A percentile compares a stretch with the other conserved stretches of the same genome.
Evolutionary conservation across 2,113 vertebrate species (phyloP).

Genomic region (Microtus richardsoni): DNA sequence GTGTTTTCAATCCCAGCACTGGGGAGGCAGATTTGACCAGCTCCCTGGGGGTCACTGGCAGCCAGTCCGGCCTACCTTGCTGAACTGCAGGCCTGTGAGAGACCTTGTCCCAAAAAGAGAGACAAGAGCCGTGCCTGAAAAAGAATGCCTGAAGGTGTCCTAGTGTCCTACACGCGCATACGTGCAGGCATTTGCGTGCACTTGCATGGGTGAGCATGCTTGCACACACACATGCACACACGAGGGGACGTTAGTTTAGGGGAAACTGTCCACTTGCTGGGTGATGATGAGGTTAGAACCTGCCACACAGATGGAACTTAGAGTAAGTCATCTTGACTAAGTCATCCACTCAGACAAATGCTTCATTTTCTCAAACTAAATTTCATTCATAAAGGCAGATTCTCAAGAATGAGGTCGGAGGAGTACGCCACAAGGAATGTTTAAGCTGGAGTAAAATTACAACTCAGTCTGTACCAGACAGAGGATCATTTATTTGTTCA

Average conservation of each 20-base stretch:
- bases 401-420: not conserved
- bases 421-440: not conserved
- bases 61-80: not conserved
- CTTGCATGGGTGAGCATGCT: not conserved
- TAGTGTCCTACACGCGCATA: not conserved
- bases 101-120: not conserved
- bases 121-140: not conserved
- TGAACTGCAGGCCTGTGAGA: not conserved
- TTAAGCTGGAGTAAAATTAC: slow-evolving; percentile 42
- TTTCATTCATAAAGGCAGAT: slow-evolving; percentile 43
- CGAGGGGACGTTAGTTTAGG: not conserved
- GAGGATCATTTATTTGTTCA: slow-evolving; percentile 39
- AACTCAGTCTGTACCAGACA: not conserved
- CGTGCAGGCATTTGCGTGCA: not conserved
- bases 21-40: not conserved
- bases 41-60: no score
- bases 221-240: not conserved
- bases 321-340: not conserved
- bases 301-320: not conserved
- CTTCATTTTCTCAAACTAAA: slow-evolving; percentile 50
- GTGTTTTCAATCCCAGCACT: not conserved
- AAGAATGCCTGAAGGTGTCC: not conserved
- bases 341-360: slow-evolving; percentile 15
- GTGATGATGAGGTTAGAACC: not conserved
- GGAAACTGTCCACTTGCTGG: not conserved